These are phyloP conservation scores for Octopus bimaculoides DNA, from an alignment of 1,140 invertebrate genomes.

Conservation along the genomic window DNA sequence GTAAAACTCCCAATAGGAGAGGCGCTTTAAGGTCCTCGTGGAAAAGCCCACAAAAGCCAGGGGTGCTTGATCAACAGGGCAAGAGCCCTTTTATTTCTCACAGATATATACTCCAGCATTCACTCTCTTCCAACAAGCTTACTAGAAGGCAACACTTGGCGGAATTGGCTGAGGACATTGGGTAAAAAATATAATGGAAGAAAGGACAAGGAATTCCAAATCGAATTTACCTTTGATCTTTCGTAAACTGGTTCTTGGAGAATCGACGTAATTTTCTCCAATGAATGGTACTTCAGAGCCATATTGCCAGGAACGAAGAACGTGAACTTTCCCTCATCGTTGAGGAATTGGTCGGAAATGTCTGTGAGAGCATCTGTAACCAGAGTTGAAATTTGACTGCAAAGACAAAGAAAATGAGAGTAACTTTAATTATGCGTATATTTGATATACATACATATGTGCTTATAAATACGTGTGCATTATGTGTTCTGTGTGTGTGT, in stretches of 20 bases:
- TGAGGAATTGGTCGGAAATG: not conserved
- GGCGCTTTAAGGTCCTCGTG: too few relatives aligned
- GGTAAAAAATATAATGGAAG: not conserved
- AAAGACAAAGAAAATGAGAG: not conserved
- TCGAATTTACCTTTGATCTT: not conserved
- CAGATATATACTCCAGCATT: too few relatives aligned
- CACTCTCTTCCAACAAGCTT: too few relatives aligned
- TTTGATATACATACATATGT: too few relatives aligned
- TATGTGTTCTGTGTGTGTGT: too few relatives aligned
- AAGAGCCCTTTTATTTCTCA: too few relatives aligned
- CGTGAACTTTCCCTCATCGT: not conserved
- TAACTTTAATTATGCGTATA: too few relatives aligned
- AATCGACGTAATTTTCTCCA: not conserved
- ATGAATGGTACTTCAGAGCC: not conserved
- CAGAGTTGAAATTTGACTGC: conserved; percentile 1
- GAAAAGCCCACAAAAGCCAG: too few relatives aligned
- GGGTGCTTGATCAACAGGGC: too few relatives aligned
- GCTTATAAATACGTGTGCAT: too few relatives aligned
- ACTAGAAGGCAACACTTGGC: too few relatives aligned
- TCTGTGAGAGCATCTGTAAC: not conserved
- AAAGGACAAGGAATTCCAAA: not conserved
- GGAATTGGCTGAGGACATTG: not conserved
- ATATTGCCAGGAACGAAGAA: conserved; percentile 9
- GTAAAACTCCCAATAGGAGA: too few relatives aligned
- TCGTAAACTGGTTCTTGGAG: not conserved